Percentiles rank a stretch among this genome's conserved stretches.
These are phyloP conservation scores for Campopleginae sp. DNA, from an alignment of 2,888 invertebrate genomes.

Conservation along the genomic window DNA sequence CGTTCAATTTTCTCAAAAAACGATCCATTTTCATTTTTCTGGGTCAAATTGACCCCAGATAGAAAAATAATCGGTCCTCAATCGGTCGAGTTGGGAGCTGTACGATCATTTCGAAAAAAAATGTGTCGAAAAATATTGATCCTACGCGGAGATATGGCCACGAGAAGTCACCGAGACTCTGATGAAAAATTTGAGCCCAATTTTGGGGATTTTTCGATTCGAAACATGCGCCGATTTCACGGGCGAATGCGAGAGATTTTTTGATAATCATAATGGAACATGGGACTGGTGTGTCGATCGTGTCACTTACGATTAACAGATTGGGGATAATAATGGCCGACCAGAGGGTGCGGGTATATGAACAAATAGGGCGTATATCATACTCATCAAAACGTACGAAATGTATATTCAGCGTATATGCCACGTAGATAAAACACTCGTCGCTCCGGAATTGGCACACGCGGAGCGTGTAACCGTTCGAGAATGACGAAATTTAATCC, in stretches of 20 bases:
- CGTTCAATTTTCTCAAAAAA: no score
- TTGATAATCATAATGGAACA: slow-evolving; percentile 45
- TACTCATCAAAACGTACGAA: slow-evolving; percentile 17
- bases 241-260: not conserved
- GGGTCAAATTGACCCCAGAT: no score
- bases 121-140: no score
- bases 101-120: no score
- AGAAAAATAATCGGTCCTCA: no score
- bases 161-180: no score
- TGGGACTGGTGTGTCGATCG: slow-evolving; percentile 42
- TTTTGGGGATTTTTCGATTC: no score
- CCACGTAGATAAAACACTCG: slow-evolving; percentile 34
- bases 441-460: slow-evolving; percentile 48
- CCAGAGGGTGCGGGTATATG: slow-evolving; percentile 61
- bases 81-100: no score
- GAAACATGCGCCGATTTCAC: not conserved
- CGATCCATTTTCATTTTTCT: no score
- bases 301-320: slow-evolving; percentile 55
- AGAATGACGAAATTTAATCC: slow-evolving; percentile 67
- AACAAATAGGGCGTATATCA: slow-evolving; percentile 20
- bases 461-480: slow-evolving; percentile 49
- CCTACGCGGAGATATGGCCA: no score
- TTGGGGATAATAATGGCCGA: slow-evolving; percentile 57
- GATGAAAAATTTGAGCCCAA: not conserved
- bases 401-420: slow-evolving; percentile 20